A percentile compares a stretch with the other conserved stretches of the same genome.
phyloP scores from a whole-genome alignment of 2,888 invertebrate genomes.

The Tenthredo amoena region DNA sequence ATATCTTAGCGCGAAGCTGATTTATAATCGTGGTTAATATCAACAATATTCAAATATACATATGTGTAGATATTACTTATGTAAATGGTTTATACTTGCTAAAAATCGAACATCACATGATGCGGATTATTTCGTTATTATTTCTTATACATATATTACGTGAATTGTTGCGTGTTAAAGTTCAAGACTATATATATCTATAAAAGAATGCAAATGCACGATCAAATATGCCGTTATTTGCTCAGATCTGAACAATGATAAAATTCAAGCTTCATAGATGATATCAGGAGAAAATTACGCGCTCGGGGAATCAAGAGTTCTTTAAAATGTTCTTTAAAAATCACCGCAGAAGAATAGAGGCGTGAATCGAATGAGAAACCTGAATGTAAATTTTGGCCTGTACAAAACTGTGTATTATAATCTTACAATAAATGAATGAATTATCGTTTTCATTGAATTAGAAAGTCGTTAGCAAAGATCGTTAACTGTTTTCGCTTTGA shows the following conservation, averaged over 20 bases:
- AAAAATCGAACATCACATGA: conserved; percentile 18
- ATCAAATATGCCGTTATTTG: conserved; percentile 35
- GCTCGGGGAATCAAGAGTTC: not conserved
- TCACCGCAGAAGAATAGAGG: not conserved
- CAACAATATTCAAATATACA: not conserved
- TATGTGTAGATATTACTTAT: not conserved
- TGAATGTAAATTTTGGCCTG: not conserved
- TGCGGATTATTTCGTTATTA: conserved; percentile 42
- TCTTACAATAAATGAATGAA: not conserved
- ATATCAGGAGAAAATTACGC: not conserved
- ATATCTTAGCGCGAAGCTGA: conserved; percentile 30
- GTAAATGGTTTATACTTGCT: not conserved
- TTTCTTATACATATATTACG: not conserved
- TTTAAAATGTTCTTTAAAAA: not conserved
- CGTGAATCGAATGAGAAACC: not conserved
- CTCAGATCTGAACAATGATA: not conserved
- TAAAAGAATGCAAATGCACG: conserved; percentile 27
- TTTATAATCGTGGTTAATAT: not conserved
- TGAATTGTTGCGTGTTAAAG: conserved; percentile 32
- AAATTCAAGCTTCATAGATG: not conserved
- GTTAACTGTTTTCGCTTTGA: conserved; percentile 28
- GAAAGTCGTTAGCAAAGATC: conserved; percentile 54
- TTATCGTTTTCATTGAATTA: conserved; percentile 44
- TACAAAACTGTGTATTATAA: not conserved
- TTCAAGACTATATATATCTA: not conserved